phyloP scores from a whole-genome alignment of 92 coral and sea anemone genomes.

The Phenganax marumi region DNA sequence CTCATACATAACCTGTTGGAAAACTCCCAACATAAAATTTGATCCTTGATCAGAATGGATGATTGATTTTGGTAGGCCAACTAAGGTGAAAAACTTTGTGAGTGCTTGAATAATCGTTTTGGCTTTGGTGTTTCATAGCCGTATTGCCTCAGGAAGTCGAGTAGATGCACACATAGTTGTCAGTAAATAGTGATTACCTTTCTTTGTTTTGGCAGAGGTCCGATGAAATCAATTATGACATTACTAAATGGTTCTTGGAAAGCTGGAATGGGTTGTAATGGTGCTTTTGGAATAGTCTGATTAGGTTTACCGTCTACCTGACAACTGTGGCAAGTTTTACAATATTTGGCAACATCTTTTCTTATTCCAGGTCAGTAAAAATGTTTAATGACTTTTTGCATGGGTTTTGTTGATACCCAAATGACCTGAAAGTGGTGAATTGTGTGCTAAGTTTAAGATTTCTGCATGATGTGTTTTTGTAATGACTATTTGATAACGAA shows the following conservation, averaged over 20 bases:
- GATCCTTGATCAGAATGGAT: slow-evolving; percentile 71
- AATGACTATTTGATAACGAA: slow-evolving; percentile 52
- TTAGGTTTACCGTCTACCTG: slow-evolving; percentile 50
- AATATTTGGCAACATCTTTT: slow-evolving; percentile 46
- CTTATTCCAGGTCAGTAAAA: slow-evolving; percentile 56
- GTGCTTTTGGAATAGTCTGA: slow-evolving; percentile 57
- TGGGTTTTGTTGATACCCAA: slow-evolving; percentile 59
- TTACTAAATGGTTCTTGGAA: slow-evolving; percentile 56
- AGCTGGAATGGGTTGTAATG: slow-evolving; percentile 58
- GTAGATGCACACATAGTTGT: slow-evolving; percentile 54
- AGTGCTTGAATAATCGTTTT: slow-evolving; percentile 54
- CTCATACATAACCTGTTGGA: slow-evolving; percentile 67
- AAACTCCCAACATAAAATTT: slow-evolving; percentile 59
- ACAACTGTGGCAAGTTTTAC: slow-evolving; percentile 54
- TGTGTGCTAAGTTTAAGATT: slow-evolving; percentile 51
- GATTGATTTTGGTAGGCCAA: slow-evolving; percentile 59
- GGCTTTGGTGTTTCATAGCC: slow-evolving; percentile 57
- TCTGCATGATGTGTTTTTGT: slow-evolving; percentile 39
- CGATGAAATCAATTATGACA: slow-evolving; percentile 51
- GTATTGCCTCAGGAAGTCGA: slow-evolving; percentile 42
- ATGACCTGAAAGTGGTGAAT: slow-evolving; percentile 59
- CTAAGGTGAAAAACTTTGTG: slow-evolving; percentile 53
- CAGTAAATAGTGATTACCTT: slow-evolving; percentile 60
- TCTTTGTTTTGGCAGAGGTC: slow-evolving; percentile 55
- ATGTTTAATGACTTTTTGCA: slow-evolving; percentile 44